Evolutionary conservation across 2,113 vertebrate species (phyloP).

Genomic region (Larimichthys crocea): DNA sequence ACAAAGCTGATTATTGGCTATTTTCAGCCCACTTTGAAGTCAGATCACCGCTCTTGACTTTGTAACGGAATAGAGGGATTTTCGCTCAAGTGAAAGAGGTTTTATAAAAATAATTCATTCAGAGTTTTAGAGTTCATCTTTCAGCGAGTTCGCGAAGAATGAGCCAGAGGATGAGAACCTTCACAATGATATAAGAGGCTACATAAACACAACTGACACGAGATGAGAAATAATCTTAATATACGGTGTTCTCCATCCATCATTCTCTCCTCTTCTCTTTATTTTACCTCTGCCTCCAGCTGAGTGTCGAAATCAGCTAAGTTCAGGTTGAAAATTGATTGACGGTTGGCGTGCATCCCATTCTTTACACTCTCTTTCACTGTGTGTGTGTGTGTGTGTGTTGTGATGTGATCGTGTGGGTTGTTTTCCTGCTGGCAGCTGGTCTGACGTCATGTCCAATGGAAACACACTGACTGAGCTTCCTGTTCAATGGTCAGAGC

Average conservation of each 20-base stretch:
- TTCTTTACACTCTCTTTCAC: neutral
- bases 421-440: slow-evolving; percentile 31
- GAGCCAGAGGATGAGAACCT: neutral
- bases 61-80: slow-evolving; percentile 20
- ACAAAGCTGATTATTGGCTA: slow-evolving; percentile 75
- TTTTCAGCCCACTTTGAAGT: slow-evolving; percentile 67
- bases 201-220: slow-evolving; percentile 33
- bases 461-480: slow-evolving; percentile 53
- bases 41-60: slow-evolving; percentile 28
- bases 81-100: slow-evolving; percentile 41
- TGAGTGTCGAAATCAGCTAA: slow-evolving; percentile 20
- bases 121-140: slow-evolving; percentile 7
- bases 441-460: slow-evolving; percentile 62
- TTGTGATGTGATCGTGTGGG: neutral
- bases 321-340: slow-evolving; percentile 56
- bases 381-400: neutral
- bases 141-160: neutral
- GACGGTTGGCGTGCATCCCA: neutral
- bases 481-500: slow-evolving; percentile 40
- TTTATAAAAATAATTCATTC: slow-evolving; percentile 44
- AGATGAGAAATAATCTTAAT: slow-evolving; percentile 24
- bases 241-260: slow-evolving; percentile 6
- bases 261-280: neutral
- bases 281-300: neutral
- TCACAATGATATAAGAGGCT: slow-evolving; percentile 12